Conservation (phyloP, 2,113 vertebrate genomes). For the Eidolon helvum region DNA sequence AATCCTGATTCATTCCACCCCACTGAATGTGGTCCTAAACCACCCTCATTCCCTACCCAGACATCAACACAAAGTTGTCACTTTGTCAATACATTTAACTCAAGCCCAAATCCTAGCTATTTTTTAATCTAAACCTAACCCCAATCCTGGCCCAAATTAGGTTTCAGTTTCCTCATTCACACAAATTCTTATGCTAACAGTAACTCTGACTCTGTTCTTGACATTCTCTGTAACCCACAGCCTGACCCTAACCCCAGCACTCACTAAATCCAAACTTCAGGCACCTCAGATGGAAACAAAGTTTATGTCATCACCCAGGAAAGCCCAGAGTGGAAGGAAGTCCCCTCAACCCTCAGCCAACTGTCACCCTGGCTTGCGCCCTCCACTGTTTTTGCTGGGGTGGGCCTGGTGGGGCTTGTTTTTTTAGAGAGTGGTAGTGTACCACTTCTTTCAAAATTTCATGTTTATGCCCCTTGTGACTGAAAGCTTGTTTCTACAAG, state of each 20-base stretch:
- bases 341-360: neutral
- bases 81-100: neutral
- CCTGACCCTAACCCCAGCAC: neutral
- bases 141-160: neutral
- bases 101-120: neutral
- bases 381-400: neutral
- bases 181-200: neutral
- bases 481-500: constrained; percentile 45
- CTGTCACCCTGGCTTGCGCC: neutral
- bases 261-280: constrained; percentile 18
- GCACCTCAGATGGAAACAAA: constrained; percentile 49
- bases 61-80: neutral
- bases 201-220: constrained; percentile 12
- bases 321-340: neutral
- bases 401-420: neutral
- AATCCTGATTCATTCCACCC: neutral
- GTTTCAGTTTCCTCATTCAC: neutral
- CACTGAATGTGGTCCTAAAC: neutral
- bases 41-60: neutral
- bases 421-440: neutral
- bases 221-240: neutral
- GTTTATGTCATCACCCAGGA: neutral
- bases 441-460: neutral
- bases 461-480: neutral
- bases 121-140: neutral